phyloP scores from a whole-genome alignment of 1,140 invertebrate species.

The Phymorhynchus buccinoides region DNA sequence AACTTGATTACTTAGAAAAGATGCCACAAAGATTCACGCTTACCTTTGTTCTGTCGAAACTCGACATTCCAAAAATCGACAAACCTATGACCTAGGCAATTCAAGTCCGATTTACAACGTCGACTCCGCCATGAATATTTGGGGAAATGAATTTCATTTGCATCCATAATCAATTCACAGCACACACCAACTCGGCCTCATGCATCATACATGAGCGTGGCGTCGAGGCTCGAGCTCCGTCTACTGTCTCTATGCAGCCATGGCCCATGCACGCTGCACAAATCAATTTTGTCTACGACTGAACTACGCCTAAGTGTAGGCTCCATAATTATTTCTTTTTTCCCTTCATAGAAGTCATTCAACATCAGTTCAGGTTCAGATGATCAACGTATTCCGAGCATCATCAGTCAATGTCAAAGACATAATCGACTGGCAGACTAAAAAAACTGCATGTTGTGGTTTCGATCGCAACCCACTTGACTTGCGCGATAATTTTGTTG shows the following conservation, averaged over 20 bases:
- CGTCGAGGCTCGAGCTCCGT: background rate
- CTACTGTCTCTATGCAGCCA: background rate
- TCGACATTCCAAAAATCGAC: too few relatives aligned
- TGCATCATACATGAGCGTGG: slow-evolving; percentile 35
- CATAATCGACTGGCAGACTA: too few relatives aligned
- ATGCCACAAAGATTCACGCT: background rate
- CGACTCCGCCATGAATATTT: slow-evolving; percentile 36
- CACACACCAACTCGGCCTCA: slow-evolving; percentile 26
- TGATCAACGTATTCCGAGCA: too few relatives aligned
- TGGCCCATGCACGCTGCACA: background rate
- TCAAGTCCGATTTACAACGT: slow-evolving; percentile 23
- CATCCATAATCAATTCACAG: slow-evolving; percentile 39
- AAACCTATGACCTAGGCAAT: background rate
- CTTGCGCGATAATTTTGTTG: background rate
- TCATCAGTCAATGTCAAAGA: too few relatives aligned
- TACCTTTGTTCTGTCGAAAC: background rate
- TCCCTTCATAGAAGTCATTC: background rate
- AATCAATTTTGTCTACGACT: too few relatives aligned
- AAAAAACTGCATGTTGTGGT: background rate
- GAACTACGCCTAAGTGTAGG: too few relatives aligned
- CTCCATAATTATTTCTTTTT: background rate
- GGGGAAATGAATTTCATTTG: slow-evolving; percentile 43
- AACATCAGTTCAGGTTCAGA: too few relatives aligned
- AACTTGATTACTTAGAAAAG: too few relatives aligned
- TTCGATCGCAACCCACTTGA: background rate